These are phyloP conservation scores for Bruchidius siliquastri DNA, from an alignment of 2,888 invertebrate species.

Conservation along the genomic window DNA sequence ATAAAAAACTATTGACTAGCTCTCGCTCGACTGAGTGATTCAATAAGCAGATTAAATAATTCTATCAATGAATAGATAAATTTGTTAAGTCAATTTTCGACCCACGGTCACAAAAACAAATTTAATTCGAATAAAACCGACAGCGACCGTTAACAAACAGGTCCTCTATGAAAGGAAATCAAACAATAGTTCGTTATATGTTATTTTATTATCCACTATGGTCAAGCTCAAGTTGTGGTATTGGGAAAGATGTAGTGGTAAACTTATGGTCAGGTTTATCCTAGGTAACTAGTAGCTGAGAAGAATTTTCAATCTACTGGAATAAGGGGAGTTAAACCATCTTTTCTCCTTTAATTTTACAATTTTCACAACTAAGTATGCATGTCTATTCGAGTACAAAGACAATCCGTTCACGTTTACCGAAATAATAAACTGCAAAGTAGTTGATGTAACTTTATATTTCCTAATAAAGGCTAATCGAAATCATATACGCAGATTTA, in stretches of 20 bases:
- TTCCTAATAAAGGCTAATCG: too few species aligned
- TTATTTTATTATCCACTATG: neutral
- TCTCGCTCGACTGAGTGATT: slow-evolving; percentile 28
- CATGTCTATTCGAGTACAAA: too few species aligned
- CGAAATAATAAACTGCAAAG: too few species aligned
- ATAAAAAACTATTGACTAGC: slow-evolving; percentile 18
- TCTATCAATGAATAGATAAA: slow-evolving; percentile 42
- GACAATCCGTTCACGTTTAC: too few species aligned
- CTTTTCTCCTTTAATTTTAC: too few species aligned
- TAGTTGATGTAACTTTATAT: too few species aligned
- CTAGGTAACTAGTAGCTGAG: too few species aligned
- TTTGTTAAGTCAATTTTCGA: slow-evolving; percentile 43
- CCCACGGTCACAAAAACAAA: slow-evolving; percentile 19
- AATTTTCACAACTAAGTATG: too few species aligned
- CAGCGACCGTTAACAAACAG: slow-evolving; percentile 11
- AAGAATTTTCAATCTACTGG: too few species aligned
- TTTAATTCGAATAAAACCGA: slow-evolving; percentile 16
- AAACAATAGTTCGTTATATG: neutral
- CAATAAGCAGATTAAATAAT: slow-evolving; percentile 40
- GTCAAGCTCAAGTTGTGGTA: neutral
- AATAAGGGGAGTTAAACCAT: too few species aligned
- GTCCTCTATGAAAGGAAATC: slow-evolving; percentile 2
- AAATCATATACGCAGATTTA: too few species aligned
- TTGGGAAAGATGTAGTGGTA: neutral
- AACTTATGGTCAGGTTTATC: too few species aligned